phyloP scores from a whole-genome alignment of 2,797 vertebrate genomes.

The Cephalopachus bancanus region DNA sequence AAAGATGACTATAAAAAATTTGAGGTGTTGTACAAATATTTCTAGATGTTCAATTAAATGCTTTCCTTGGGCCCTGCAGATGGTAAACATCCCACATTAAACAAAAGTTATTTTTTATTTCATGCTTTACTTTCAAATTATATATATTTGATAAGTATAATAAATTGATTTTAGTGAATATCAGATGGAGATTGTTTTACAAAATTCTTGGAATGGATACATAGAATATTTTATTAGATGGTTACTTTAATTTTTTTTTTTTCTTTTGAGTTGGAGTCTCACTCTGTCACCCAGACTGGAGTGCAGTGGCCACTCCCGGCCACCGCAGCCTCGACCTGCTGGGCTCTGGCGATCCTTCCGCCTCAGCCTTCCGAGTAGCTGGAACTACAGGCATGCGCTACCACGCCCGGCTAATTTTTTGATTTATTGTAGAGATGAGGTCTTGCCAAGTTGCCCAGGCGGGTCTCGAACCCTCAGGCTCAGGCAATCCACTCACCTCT shows the following conservation, averaged over 20 bases:
- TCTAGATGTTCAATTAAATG: conserved; percentile 49
- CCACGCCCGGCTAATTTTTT: background rate
- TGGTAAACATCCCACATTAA: conserved; percentile 30
- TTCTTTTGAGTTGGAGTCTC: background rate
- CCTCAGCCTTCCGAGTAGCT: background rate
- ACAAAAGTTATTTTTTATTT: conserved; percentile 52
- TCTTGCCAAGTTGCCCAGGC: too few relatives aligned
- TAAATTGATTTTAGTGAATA: conserved; percentile 31
- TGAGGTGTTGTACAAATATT: background rate
- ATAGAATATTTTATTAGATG: conserved; percentile 1
- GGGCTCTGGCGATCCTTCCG: background rate
- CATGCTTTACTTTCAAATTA: conserved; percentile 45
- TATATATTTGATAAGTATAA: background rate
- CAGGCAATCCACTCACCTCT: too few relatives aligned
- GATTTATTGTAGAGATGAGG: too few relatives aligned
- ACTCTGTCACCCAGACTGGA: too few relatives aligned
- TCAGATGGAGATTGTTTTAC: conserved; percentile 39
- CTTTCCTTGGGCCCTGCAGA: background rate
- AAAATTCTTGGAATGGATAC: conserved; percentile 10
- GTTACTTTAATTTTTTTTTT: conserved; percentile 24
- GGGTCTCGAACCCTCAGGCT: too few relatives aligned
- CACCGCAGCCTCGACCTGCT: background rate
- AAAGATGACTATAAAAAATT: background rate
- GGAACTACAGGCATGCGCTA: background rate
- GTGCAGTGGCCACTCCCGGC: background rate